These are phyloP conservation scores for Procambarus clarkii DNA, from an alignment of 1,140 invertebrate genomes.

Conservation along the genomic window DNA sequence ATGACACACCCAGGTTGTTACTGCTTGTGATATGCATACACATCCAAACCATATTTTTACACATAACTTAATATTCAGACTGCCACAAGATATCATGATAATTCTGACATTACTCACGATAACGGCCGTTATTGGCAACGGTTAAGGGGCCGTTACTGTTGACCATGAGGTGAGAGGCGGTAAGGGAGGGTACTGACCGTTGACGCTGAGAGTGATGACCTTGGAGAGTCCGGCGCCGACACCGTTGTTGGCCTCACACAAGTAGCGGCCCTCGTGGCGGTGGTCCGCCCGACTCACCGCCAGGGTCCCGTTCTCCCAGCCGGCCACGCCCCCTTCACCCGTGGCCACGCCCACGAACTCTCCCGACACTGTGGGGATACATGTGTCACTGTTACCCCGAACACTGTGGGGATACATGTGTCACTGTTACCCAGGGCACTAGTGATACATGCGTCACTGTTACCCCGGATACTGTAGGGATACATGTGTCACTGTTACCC, in stretches of 20 bases:
- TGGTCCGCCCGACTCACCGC: constrained; percentile 76
- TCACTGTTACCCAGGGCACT: not conserved
- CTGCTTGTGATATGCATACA: not conserved
- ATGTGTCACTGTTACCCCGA: not conserved
- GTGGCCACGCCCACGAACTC: constrained; percentile 54
- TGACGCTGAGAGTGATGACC: not conserved
- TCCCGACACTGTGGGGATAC: constrained; percentile 22
- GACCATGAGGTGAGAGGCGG: not conserved
- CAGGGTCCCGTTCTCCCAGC: constrained; percentile 78
- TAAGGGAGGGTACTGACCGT: not conserved
- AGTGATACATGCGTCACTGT: not conserved
- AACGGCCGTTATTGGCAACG: not conserved
- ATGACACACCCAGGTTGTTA: not conserved
- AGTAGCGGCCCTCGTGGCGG: constrained; percentile 78
- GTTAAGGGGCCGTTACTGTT: not conserved
- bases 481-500: too few species aligned
- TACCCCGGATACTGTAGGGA: too few species aligned
- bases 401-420: not conserved
- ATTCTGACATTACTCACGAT: too few species aligned
- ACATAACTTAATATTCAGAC: not conserved
- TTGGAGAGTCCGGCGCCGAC: constrained; percentile 79
- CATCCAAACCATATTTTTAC: not conserved
- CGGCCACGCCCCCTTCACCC: constrained; percentile 38
- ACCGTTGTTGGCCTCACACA: constrained; percentile 80
- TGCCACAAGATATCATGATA: not conserved